Evolutionary conservation across 2,888 invertebrate species (phyloP).

Genomic region (Trissolcus brochymenae): DNA sequence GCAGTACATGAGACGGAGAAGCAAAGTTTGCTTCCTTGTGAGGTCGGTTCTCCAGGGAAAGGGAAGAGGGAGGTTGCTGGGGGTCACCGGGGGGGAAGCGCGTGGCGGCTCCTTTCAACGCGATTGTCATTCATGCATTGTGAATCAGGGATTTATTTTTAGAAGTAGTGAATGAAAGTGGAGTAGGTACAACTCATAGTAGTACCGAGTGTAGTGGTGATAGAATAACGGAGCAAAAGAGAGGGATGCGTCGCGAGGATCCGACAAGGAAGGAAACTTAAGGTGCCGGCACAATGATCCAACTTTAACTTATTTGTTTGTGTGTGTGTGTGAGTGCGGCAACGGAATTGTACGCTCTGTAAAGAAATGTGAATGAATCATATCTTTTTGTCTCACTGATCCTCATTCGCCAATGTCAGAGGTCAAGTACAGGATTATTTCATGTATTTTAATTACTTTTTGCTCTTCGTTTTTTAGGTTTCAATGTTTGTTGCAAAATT

Average conservation of each 20-base stretch:
- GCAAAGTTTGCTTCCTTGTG: conserved; percentile 41
- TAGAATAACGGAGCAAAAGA: conserved; percentile 59
- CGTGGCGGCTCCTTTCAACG: conserved; percentile 60
- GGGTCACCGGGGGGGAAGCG: conserved; percentile 40
- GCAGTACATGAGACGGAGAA: conserved; percentile 19
- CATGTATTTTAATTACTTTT: too few species aligned
- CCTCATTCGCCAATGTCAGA: neutral
- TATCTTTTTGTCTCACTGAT: too few species aligned
- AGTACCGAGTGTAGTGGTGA: conserved; percentile 55
- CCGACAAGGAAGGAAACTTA: conserved; percentile 36
- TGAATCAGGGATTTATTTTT: conserved; percentile 74
- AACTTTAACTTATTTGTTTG: conserved; percentile 40
- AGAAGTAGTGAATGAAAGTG: conserved; percentile 74
- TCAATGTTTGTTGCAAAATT: neutral
- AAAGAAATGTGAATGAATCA: too few species aligned
- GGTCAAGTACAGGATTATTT: neutral
- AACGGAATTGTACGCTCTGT: neutral
- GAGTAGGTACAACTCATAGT: conserved; percentile 68
- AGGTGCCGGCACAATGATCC: conserved; percentile 57
- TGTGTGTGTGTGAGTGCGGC: neutral
- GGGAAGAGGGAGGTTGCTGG: conserved; percentile 15
- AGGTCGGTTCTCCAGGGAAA: conserved; percentile 24
- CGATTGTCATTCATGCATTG: conserved; percentile 74
- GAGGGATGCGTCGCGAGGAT: conserved; percentile 50
- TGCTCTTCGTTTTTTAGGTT: neutral